A percentile compares a stretch with the other conserved stretches of the same genome.
Conservation (phyloP, 2,888 invertebrate genomes). For the Drosophila nigricruria region DNA sequence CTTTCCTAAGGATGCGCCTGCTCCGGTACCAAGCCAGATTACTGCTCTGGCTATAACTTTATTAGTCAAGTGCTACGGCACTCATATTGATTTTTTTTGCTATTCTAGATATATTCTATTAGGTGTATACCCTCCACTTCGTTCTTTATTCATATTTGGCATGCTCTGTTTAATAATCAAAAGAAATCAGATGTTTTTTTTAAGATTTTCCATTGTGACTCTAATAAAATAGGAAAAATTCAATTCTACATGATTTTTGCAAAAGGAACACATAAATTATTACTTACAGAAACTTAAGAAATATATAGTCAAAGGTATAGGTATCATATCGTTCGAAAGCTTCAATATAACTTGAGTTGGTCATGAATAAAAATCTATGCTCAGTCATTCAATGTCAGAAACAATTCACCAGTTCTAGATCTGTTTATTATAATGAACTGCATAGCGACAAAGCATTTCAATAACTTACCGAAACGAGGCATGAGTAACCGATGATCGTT, state of each 20-base stretch:
- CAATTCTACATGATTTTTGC: too few relatives aligned
- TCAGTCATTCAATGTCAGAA: background rate
- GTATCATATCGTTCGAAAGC: background rate
- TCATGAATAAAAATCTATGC: background rate
- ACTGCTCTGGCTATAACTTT: conserved; percentile 46
- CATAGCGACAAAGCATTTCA: background rate
- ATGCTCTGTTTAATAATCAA: too few relatives aligned
- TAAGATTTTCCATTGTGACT: background rate
- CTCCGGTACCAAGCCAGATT: background rate
- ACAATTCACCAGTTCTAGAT: background rate
- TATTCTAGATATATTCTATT: conserved; percentile 45
- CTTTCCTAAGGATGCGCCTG: background rate
- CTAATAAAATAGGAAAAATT: background rate
- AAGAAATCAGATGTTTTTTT: too few relatives aligned
- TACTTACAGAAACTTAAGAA: too few relatives aligned
- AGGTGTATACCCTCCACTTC: conserved; percentile 11
- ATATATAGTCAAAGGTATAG: too few relatives aligned
- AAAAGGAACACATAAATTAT: too few relatives aligned
- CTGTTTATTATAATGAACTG: background rate
- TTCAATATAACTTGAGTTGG: background rate
- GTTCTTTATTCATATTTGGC: background rate
- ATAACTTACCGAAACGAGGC: background rate
- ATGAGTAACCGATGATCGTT: too few relatives aligned
- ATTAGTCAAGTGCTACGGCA: conserved; percentile 56
- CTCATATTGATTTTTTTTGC: conserved; percentile 63